These are phyloP conservation scores for Ashinkailepas kermadecensis DNA, from an alignment of 2,888 invertebrate species.

Conservation along the genomic window DNA sequence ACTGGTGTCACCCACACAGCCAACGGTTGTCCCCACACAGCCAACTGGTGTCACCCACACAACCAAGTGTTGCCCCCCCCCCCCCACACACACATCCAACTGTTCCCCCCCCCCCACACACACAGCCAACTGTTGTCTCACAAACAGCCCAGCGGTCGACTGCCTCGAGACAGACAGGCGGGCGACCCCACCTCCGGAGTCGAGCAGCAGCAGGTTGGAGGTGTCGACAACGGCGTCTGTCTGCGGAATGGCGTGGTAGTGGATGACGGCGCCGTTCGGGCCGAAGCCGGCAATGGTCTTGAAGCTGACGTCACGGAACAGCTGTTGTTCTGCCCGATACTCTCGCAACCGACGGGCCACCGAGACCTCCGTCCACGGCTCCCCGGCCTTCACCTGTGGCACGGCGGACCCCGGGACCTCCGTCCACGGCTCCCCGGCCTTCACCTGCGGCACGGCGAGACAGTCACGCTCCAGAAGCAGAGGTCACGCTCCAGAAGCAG, in stretches of 20 bases:
- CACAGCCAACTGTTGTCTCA: too few species aligned
- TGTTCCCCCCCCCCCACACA: too few species aligned
- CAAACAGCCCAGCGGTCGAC: too few species aligned
- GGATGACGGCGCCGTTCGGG: constrained; percentile 85
- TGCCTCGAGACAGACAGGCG: constrained; percentile 32
- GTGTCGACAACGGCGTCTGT: constrained; percentile 59
- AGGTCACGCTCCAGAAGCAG: too few species aligned
- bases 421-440: constrained; percentile 52
- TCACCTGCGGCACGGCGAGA: constrained; percentile 24
- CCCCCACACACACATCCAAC: too few species aligned
- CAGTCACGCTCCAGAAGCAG: not conserved
- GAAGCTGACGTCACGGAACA: constrained; percentile 79
- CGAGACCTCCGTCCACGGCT: too few species aligned
- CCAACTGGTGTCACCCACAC: too few species aligned
- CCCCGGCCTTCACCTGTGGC: too few species aligned
- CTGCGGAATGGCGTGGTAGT: constrained; percentile 68
- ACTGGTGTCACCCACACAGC: too few species aligned
- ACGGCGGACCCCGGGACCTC: too few species aligned
- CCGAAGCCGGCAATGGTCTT: constrained; percentile 88
- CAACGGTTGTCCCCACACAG: too few species aligned
- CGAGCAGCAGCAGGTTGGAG: constrained; percentile 75
- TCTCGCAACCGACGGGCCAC: constrained; percentile 61
- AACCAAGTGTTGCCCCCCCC: too few species aligned
- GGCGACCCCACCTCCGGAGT: constrained; percentile 91
- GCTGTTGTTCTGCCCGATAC: constrained; percentile 59